Base-by-base conservation (phyloP, 2,888 invertebrate genomes). In the Glyphotaelius pellucidus region DNA sequence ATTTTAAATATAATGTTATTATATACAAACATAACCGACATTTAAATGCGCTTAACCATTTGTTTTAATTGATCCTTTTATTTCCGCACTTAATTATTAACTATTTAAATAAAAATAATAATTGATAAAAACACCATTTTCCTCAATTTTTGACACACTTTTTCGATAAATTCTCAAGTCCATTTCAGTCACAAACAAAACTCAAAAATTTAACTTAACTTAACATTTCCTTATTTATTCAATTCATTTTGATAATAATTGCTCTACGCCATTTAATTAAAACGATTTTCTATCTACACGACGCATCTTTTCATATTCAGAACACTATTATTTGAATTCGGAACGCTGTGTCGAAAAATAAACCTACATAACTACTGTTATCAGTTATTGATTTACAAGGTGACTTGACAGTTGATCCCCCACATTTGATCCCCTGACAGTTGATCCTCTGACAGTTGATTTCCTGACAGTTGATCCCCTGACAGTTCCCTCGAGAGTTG, bases 231-330 rank as follows among this genome's bases (percentile, higher is more conserved):
- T 67, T 67, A 25, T 67, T 5, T 25, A 25, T 67, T 67, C 25
- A 67, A 67, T 9, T 67, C 25, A 67, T 25, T 67, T 67, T 67
- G 25, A 25, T 67, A 67, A 83, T 38, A 83, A 83, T 35, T 83
- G 9, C 83, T 32, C 81, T 83, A 32, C 81, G 81, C 81, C 19
- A 31, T 83, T 32, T 83, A 31, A 38, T 38, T 83, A 25, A 14
- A 19, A 83, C 32, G 83, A 83, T 83, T 83, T 83, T 38, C 83
- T 83, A 83, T 83, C 83, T 83, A 83, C 32, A 83, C 35, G n/a
- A 83, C 19, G 83, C 83, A 25, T 11, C 35, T 35, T 35, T 83
- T 83, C 35, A 83, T 35, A 83, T 31, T 83, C 15, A 31, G 83
- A 83, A 81, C 52, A 52, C 52, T 52, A 52, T 19, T 52, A 52